Evolutionary conservation across 2,113 vertebrate genomes (phyloP).

Genomic region (Microtus montanus): DNA sequence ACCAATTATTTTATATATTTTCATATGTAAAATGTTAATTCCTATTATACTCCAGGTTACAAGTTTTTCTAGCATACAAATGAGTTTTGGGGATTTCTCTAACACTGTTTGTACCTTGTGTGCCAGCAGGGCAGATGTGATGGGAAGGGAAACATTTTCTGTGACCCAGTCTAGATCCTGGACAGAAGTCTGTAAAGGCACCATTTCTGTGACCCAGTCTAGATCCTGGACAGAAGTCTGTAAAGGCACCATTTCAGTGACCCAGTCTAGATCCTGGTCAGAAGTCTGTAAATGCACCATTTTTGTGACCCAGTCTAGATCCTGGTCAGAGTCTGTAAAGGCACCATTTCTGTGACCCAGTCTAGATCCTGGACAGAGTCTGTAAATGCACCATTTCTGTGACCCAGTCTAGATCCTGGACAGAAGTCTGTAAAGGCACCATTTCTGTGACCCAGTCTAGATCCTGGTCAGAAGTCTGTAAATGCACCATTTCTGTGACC

Average conservation of each 20-base stretch:
- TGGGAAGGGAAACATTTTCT: background rate
- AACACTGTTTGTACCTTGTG: background rate
- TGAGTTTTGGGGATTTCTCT: fast-evolving
- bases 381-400: background rate
- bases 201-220: too few species aligned
- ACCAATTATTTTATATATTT: background rate
- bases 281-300: background rate
- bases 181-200: background rate
- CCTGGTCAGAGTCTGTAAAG: background rate
- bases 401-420: background rate
- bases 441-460: background rate
- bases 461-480: too few species aligned
- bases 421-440: background rate
- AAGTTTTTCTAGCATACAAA: background rate
- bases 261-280: background rate
- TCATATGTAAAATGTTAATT: background rate
- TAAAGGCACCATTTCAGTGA: background rate
- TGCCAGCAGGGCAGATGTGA: background rate
- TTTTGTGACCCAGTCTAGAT: background rate
- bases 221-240: too few species aligned
- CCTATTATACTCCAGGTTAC: background rate
- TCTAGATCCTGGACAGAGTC: too few species aligned
- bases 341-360: too few species aligned
- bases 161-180: background rate
- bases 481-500: background rate